Base-by-base conservation (phyloP, 2,797 vertebrate species). In the Momotus momota region DNA sequence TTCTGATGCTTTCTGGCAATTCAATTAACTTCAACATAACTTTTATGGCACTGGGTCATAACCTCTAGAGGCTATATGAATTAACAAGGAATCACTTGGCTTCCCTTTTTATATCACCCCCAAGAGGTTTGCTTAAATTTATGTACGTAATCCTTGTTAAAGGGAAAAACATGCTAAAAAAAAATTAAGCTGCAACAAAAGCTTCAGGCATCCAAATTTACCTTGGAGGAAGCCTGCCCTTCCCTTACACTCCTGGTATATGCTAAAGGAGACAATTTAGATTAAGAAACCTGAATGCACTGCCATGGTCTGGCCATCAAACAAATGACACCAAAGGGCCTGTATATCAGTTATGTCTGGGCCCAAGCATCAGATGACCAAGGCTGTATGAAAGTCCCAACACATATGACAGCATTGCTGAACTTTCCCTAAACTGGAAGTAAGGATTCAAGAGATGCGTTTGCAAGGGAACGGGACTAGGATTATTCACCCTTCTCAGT, bases 1-100 rank as follows among this genome's bases (percentile, higher is more conserved):
- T 80, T 55, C 41, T 61, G 26, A 80, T 72, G 61, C 35, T 91
- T 91, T 85, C 65, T 87, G 54, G 57, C 4, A 81, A 35, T 67
- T 87, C 67, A 35, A 1, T 45, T 81, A 22, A 73, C 65, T 82
- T 51, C 69, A 65, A 71, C 38, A 43, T 29, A 27, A 20, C 67
- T 49, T 31, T 61, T 71, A 70, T 33, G 27, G 41, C 48, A 21
- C 25, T 25, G 29, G 52, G 46, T 79, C 45, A 45, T 29, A 82
- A 14, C 38, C 46, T 85, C 33, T 61, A 46, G 54, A 75, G 69
- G 41, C 19, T 33, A 62, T 4, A 8, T 29, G 31, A 83, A 60
- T 81, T 77, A 94, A 60, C 22, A 70, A 55, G 27, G 43, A 73
- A 55, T 64, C 40, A 49, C 6, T 27, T 65, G 20, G n/a, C n/a